A percentile compares a stretch with the other conserved stretches of the same genome.
Evolutionary conservation across 2,797 vertebrate genomes (phyloP).

Genomic region (Molothrus ater): DNA sequence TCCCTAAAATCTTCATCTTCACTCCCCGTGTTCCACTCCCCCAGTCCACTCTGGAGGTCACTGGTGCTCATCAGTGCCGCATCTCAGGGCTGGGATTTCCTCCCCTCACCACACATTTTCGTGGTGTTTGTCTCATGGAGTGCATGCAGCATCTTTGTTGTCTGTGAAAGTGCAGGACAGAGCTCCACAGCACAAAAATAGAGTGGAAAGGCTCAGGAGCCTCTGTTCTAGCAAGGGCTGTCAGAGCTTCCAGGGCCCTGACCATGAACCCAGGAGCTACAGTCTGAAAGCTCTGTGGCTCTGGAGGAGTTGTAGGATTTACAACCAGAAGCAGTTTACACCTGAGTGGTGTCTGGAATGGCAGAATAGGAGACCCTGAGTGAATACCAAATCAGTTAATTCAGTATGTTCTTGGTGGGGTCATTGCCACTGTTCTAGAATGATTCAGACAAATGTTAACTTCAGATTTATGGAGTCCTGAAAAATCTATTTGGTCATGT

Average conservation of each 20-base stretch:
- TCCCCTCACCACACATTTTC: not conserved
- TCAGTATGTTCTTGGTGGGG: not conserved
- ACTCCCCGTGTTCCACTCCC: not conserved
- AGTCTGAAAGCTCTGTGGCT: not conserved
- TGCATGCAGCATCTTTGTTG: too few relatives aligned
- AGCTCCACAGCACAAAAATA: not conserved
- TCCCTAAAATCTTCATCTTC: not conserved
- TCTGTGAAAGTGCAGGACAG: not conserved
- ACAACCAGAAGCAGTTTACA: not conserved
- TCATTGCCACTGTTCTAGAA: not conserved
- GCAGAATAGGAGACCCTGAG: not conserved
- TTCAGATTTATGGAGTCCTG: not conserved
- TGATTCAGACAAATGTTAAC: not conserved
- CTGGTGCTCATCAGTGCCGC: not conserved
- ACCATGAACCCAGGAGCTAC: not conserved
- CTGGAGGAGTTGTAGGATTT: not conserved
- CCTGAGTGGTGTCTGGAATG: not conserved
- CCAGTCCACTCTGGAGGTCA: not conserved
- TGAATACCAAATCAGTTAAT: not conserved
- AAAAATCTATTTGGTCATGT: not conserved
- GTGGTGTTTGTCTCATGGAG: rapidly evolving
- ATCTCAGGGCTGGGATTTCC: not conserved
- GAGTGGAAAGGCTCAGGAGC: not conserved
- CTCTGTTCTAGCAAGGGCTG: not conserved
- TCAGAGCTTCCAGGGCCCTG: not conserved